Conservation (phyloP, 2,797 vertebrate genomes). For the Myotis myotis region DNA sequence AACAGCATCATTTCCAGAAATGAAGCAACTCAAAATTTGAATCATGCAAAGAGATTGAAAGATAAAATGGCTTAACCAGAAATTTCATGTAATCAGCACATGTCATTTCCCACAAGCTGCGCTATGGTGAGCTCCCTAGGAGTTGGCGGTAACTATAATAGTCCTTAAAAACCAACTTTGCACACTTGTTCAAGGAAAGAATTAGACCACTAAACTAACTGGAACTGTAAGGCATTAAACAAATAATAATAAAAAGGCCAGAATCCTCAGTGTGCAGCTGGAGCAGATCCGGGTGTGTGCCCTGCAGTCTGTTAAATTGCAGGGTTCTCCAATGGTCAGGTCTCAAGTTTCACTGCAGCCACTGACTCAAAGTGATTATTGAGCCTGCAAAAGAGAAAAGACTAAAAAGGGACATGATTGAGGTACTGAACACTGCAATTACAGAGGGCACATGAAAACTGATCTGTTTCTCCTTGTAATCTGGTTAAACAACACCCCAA, state of each 20-base stretch:
- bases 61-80: conserved; percentile 16
- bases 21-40: conserved; percentile 42
- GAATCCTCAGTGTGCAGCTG: background rate
- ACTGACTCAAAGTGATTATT: conserved; percentile 46
- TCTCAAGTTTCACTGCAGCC: conserved; percentile 58
- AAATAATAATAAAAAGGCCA: background rate
- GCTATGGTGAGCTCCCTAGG: background rate
- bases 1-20: conserved; percentile 41
- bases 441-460: conserved; percentile 38
- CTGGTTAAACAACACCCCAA: conserved; percentile 40
- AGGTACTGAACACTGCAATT: conserved; percentile 56
- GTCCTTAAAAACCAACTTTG: background rate
- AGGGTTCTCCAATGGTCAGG: conserved; percentile 53
- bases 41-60: conserved; percentile 24
- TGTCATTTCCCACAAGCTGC: conserved; percentile 27
- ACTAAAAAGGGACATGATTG: conserved; percentile 34
- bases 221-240: background rate
- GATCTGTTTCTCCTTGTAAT: conserved; percentile 48
- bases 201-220: conserved; percentile 8
- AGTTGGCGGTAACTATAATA: background rate
- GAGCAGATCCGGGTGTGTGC: background rate
- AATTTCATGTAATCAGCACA: conserved; percentile 18
- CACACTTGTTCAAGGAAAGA: conserved; percentile 22
- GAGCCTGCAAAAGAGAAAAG: conserved; percentile 51
- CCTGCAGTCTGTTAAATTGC: conserved; percentile 52